Evolutionary conservation across 1,140 invertebrate genomes (phyloP).

Genomic region (Rhynchophorus ferrugineus): DNA sequence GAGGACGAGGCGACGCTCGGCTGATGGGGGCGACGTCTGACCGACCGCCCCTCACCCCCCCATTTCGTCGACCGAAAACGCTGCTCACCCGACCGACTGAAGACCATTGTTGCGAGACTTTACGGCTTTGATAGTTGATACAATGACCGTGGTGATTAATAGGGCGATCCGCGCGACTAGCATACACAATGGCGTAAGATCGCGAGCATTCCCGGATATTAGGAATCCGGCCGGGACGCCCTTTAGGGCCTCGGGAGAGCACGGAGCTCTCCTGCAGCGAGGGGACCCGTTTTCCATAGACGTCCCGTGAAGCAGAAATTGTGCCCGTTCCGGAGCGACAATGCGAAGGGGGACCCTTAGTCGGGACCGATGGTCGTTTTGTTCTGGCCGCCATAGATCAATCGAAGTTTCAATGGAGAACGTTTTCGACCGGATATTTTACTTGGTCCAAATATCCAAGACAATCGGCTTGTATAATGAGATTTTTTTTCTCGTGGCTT

Average conservation of each 20-base stretch:
- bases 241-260: not conserved
- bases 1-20: not conserved
- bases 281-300: not conserved
- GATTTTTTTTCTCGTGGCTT: no score
- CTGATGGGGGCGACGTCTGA: not conserved
- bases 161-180: slow-evolving; percentile 39
- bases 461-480: no score
- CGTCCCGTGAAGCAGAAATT: no score
- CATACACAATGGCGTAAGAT: slow-evolving; percentile 41
- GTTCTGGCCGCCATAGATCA: no score
- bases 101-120: slow-evolving; percentile 42
- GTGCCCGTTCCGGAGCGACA: no score
- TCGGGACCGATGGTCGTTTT: no score
- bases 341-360: no score
- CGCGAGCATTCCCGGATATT: slow-evolving; percentile 42
- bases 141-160: slow-evolving; percentile 43
- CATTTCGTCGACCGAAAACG: no score
- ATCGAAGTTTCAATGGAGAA: no score
- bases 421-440: no score
- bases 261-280: slow-evolving; percentile 1
- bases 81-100: slow-evolving; percentile 38
- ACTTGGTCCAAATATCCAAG: no score
- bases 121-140: slow-evolving; percentile 44
- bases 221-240: slow-evolving; percentile 35
- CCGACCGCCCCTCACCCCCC: no score